Evolutionary conservation across 2,888 invertebrate species (phyloP).

Genomic region (Helicoverpa assulta): DNA sequence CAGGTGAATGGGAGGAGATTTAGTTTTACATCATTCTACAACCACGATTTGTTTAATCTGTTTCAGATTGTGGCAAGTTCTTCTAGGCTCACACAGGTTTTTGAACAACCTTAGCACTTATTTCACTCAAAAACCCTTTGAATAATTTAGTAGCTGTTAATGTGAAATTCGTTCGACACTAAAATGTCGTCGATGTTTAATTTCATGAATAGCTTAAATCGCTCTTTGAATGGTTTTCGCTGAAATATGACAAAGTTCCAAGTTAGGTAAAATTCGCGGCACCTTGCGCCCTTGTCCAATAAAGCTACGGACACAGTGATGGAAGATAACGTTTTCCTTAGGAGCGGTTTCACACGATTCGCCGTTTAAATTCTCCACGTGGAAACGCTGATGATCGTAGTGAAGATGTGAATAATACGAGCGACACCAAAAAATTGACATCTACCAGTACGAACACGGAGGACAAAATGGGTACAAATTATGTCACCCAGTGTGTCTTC

Average conservation of each 20-base stretch:
- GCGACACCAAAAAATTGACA: too few relatives aligned
- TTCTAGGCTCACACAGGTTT: neutral
- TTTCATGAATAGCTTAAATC: constrained; percentile 59
- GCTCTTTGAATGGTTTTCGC: constrained; percentile 53
- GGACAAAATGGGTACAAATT: too few relatives aligned
- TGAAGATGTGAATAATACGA: too few relatives aligned
- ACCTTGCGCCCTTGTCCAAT: constrained; percentile 59
- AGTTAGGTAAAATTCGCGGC: constrained; percentile 57
- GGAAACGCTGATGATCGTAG: too few relatives aligned
- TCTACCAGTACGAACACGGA: too few relatives aligned
- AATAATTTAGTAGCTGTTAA: neutral
- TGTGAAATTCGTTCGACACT: constrained; percentile 28
- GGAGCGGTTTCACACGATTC: too few relatives aligned
- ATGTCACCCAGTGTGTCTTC: too few relatives aligned
- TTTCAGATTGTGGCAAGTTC: neutral
- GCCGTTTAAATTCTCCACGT: too few relatives aligned
- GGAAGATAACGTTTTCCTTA: neutral
- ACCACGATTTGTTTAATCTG: too few relatives aligned
- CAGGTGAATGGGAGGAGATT: too few relatives aligned
- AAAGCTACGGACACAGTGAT: constrained; percentile 6
- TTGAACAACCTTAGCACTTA: constrained; percentile 10
- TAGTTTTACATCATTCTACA: too few relatives aligned
- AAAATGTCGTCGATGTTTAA: constrained; percentile 40
- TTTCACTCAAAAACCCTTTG: neutral
- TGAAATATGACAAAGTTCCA: constrained; percentile 62